Conservation (phyloP, 2,113 vertebrate genomes). For the Stigmatopora argus region DNA sequence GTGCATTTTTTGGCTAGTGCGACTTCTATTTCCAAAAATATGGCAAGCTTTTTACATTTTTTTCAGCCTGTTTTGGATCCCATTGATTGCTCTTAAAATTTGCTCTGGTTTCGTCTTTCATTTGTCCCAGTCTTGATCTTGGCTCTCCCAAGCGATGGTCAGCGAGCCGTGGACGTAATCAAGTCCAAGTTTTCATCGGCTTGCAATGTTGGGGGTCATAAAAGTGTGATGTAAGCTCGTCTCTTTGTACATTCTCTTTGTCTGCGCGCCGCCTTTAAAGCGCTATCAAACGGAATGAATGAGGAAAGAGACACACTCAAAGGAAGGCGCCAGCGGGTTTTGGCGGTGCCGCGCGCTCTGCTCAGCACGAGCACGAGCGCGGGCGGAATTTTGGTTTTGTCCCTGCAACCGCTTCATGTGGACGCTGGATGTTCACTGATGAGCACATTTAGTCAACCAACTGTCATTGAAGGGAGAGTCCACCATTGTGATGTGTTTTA, state of each 20-base stretch:
- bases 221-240: slow-evolving; percentile 28
- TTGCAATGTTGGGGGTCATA: not conserved
- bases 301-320: slow-evolving; percentile 19
- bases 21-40: too few species aligned
- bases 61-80: not conserved
- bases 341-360: not conserved
- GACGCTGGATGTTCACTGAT: not conserved
- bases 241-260: slow-evolving; percentile 42
- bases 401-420: not conserved
- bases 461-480: not conserved
- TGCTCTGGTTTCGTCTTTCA: not conserved
- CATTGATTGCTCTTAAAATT: not conserved
- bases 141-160: not conserved
- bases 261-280: slow-evolving; percentile 28
- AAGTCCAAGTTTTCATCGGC: not conserved
- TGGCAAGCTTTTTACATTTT: not conserved
- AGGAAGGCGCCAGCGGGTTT: slow-evolving; percentile 23
- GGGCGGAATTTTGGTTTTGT: not conserved
- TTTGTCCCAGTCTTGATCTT: not conserved
- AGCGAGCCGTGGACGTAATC: not conserved
- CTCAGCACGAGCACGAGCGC: not conserved
- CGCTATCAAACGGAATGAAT: slow-evolving; percentile 46
- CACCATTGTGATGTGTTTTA: not conserved
- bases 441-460: not conserved
- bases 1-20: too few species aligned